Base-by-base conservation (phyloP, 2,888 invertebrate genomes). In the Oxystoma pomonae region DNA sequence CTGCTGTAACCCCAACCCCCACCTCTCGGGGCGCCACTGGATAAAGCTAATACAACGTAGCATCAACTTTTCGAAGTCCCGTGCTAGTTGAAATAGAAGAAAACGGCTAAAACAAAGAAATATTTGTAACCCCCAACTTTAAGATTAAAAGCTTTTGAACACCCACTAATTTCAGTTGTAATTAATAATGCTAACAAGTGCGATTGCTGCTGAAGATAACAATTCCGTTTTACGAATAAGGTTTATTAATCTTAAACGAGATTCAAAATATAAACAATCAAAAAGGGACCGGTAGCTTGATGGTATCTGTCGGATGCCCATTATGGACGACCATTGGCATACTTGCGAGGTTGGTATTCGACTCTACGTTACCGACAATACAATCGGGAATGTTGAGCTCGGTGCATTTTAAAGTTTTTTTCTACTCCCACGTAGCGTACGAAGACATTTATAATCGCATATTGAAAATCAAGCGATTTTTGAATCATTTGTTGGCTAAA, bases 161-260 rank as follows among this genome's bases (percentile, higher is more conserved):
- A n/a, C n/a, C n/a, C n/a, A n/a, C n/a, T n/a, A n/a, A n/a, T n/a
- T n/a, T n/a, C n/a, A n/a, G n/a, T n/a, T n/a, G n/a, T n/a, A n/a
- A n/a, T n/a, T n/a, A n/a, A n/a, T n/a, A n/a, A n/a, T n/a, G n/a
- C n/a, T 35, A 7, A 35, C 35, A 35, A 35, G 35, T 35, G 12
- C 35, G 53, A 53, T 53, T 19, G n/a, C 7, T 53, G n/a, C 5
- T 19, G n/a, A 16, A 55, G 60, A 60, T 60, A 60, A 60, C 17
- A 60, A 55, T 56, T 16, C 56, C 20, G 55, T 59, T 59, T 55
- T 68, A 70, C 73, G 72, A 73, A 74, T 70, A 67, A 71, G 69
- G 69, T 72, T 58, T 74, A 74, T 73, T 73, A 71, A 72, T 70
- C 69, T 71, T 72, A 72, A 73, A 73, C 71, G 70, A 73, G 71